phyloP scores from a whole-genome alignment of 2,797 vertebrate genomes.

The Halcyon badia region DNA sequence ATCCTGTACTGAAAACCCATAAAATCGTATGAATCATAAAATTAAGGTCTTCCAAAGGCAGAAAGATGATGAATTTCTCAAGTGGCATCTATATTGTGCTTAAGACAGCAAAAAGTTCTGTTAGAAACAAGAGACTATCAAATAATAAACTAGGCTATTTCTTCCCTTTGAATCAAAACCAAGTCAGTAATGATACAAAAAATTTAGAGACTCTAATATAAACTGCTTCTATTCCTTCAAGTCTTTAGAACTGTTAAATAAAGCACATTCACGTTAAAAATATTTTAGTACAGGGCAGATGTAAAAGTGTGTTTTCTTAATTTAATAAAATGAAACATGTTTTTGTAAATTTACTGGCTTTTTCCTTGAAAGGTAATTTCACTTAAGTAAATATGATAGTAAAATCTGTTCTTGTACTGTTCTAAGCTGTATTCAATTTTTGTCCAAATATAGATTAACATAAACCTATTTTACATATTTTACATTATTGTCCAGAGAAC shows the following conservation, averaged over 20 bases:
- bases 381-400: neutral
- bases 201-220: neutral
- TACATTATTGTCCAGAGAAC: neutral
- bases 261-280: neutral
- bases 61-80: neutral
- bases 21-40: neutral
- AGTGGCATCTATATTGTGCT: neutral
- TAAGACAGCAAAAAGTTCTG: neutral
- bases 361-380: neutral
- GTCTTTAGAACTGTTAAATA: neutral
- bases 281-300: neutral
- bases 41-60: neutral
- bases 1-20: neutral
- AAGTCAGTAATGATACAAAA: neutral
- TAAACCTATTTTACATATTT: neutral
- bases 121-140: neutral
- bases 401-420: neutral
- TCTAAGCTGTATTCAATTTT: neutral
- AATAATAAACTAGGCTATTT: neutral
- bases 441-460: neutral
- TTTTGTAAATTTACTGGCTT: neutral
- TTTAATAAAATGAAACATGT: neutral
- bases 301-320: neutral
- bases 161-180: neutral
- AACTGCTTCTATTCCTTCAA: neutral